Evolutionary conservation across 2,888 invertebrate species (phyloP).

Genomic region (Hyles lineata): DNA sequence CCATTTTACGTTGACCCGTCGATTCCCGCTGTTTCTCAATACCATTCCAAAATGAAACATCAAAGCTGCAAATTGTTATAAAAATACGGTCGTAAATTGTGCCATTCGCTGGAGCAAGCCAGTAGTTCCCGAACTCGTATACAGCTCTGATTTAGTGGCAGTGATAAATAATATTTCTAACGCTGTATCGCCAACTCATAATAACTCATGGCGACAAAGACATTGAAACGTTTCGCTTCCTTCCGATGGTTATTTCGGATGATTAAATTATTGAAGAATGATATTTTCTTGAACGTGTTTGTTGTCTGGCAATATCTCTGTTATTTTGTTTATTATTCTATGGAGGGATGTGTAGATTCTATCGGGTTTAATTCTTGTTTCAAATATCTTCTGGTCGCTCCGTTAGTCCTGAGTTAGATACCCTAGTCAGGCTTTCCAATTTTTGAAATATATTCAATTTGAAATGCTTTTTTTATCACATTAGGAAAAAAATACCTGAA

Average conservation of each 20-base stretch:
- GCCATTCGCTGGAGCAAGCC: background rate
- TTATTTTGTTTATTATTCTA: no score
- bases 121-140: constrained; percentile 48
- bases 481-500: no score
- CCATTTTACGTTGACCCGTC: background rate
- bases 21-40: background rate
- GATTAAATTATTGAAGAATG: background rate
- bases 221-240: constrained; percentile 38
- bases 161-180: constrained; percentile 67
- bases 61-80: constrained; percentile 12
- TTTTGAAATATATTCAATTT: no score
- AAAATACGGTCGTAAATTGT: constrained; percentile 9
- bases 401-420: no score
- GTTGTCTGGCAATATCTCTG: no score
- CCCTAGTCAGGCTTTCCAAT: no score
- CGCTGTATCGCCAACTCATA: constrained; percentile 61
- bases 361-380: no score
- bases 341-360: no score
- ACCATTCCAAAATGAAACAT: background rate
- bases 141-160: constrained; percentile 68
- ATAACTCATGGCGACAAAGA: constrained; percentile 66
- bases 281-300: no score
- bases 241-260: background rate
- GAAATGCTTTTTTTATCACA: no score
- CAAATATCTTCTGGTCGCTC: no score